phyloP scores from a whole-genome alignment of 2,797 vertebrate species.

The Nyctalus aviator region DNA sequence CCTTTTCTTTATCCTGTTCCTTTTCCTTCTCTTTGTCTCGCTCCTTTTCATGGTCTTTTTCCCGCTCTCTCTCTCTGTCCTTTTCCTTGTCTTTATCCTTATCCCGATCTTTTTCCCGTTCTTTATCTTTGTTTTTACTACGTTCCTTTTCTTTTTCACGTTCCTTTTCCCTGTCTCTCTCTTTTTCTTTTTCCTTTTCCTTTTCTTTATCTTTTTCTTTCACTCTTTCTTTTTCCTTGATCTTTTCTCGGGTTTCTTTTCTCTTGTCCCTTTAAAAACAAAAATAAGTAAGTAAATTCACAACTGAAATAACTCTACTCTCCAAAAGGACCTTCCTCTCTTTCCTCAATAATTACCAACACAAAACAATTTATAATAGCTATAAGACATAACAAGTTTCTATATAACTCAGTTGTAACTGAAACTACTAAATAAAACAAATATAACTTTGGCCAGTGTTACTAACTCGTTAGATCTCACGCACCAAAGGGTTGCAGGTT shows the following conservation, averaged over 20 bases:
- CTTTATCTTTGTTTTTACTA: slow-evolving; percentile 85
- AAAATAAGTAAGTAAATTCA: slow-evolving; percentile 65
- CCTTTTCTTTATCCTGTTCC: slow-evolving; percentile 83
- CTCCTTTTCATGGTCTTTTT: slow-evolving; percentile 85
- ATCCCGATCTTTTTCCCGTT: slow-evolving; percentile 81
- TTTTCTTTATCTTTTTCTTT: slow-evolving; percentile 86
- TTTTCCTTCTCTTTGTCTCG: slow-evolving; percentile 85
- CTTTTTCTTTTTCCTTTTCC: slow-evolving; percentile 84
- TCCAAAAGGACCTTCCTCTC: neutral
- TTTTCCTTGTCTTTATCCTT: slow-evolving; percentile 84
- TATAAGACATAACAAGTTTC: neutral
- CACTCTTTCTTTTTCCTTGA: slow-evolving; percentile 88
- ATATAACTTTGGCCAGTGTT: neutral
- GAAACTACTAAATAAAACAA: slow-evolving; percentile 21
- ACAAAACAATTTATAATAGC: slow-evolving; percentile 32
- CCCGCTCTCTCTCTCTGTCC: slow-evolving; percentile 84
- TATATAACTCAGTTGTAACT: neutral
- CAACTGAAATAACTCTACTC: slow-evolving; percentile 49
- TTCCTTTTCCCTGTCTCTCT: slow-evolving; percentile 84
- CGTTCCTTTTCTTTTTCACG: slow-evolving; percentile 85
- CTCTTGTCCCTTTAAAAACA: slow-evolving; percentile 90
- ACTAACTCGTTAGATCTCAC: too few species aligned
- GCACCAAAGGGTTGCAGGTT: too few species aligned
- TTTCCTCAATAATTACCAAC: slow-evolving; percentile 41
- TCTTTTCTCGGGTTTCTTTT: slow-evolving; percentile 88